These are phyloP conservation scores for Sibirionetta formosa DNA, from an alignment of 2,797 vertebrate genomes.

Conservation along the genomic window DNA sequence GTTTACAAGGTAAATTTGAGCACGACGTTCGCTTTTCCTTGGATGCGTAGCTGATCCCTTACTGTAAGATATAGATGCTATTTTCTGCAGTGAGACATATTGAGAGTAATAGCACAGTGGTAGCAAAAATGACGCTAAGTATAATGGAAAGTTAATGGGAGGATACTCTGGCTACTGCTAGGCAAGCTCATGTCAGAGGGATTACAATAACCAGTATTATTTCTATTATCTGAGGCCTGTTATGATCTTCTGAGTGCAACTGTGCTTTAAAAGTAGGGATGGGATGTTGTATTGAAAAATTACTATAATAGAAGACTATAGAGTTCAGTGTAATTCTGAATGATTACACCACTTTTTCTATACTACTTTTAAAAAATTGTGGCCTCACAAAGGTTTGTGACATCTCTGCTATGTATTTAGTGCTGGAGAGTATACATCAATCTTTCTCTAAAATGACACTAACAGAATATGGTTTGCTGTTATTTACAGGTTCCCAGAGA, in stretches of 20 bases:
- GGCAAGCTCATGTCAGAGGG: slow-evolving; percentile 9
- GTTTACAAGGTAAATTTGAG: background rate
- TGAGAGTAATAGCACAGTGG: slow-evolving; percentile 34
- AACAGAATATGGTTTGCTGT: background rate
- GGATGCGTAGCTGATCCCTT: background rate
- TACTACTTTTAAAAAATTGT: slow-evolving; percentile 30
- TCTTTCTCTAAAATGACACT: slow-evolving; percentile 20
- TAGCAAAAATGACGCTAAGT: slow-evolving; percentile 6
- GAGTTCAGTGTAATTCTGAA: slow-evolving; percentile 41
- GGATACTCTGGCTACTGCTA: slow-evolving; percentile 31
- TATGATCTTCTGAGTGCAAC: slow-evolving; percentile 58
- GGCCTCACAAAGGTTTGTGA: background rate
- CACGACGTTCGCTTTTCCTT: background rate
- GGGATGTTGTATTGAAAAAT: slow-evolving; percentile 66
- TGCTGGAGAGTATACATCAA: background rate
- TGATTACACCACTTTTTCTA: slow-evolving; percentile 39
- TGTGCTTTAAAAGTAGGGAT: slow-evolving; percentile 42
- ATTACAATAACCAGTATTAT: slow-evolving; percentile 58
- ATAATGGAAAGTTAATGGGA: slow-evolving; percentile 57
- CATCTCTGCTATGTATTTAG: slow-evolving; percentile 13
- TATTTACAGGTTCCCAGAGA: slow-evolving; percentile 41
- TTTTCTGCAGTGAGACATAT: background rate
- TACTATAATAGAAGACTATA: slow-evolving; percentile 31
- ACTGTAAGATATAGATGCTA: background rate
- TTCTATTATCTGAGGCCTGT: slow-evolving; percentile 59